Conservation (phyloP, 2,113 vertebrate species). For the Anarrhichthys ocellatus region DNA sequence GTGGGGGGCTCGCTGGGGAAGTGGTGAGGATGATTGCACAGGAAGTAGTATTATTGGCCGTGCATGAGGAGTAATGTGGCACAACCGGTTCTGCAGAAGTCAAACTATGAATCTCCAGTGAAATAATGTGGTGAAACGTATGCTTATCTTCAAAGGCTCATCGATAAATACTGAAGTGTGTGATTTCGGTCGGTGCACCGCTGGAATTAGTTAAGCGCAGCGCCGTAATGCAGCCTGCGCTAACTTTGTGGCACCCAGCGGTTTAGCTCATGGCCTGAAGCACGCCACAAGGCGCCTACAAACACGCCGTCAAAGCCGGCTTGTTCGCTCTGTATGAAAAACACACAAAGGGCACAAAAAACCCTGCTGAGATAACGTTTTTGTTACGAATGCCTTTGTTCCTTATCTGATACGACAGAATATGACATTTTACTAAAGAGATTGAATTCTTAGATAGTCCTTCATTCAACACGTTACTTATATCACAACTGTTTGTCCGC, state of each 20-base stretch:
- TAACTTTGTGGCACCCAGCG: slow-evolving; percentile 45
- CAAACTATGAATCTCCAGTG: slow-evolving; percentile 9
- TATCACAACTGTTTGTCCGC: not conserved
- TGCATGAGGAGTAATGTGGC: slow-evolving; percentile 65
- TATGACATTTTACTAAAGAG: slow-evolving; percentile 5
- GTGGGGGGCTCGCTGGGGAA: slow-evolving; percentile 67
- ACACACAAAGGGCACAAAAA: slow-evolving; percentile 57
- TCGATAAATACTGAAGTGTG: slow-evolving; percentile 23
- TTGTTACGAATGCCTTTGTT: slow-evolving; percentile 56
- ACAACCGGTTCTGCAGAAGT: slow-evolving; percentile 32
- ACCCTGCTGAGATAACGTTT: slow-evolving; percentile 58
- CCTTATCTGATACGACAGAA: slow-evolving; percentile 22
- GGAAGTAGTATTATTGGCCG: slow-evolving; percentile 77
- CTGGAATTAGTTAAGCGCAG: slow-evolving; percentile 25
- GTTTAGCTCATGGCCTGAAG: slow-evolving; percentile 70
- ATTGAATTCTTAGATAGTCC: not conserved
- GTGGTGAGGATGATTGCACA: slow-evolving; percentile 77
- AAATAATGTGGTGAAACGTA: slow-evolving; percentile 24
- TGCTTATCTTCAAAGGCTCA: slow-evolving; percentile 5
- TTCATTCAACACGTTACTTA: not conserved
- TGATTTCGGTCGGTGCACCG: slow-evolving; percentile 22
- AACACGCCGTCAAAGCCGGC: slow-evolving; percentile 45
- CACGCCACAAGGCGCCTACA: slow-evolving; percentile 66
- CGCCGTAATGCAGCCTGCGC: slow-evolving; percentile 21
- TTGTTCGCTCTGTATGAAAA: slow-evolving; percentile 52